Evolutionary conservation across 2,888 invertebrate genomes (phyloP).

Genomic region (Catocala fraxini): DNA sequence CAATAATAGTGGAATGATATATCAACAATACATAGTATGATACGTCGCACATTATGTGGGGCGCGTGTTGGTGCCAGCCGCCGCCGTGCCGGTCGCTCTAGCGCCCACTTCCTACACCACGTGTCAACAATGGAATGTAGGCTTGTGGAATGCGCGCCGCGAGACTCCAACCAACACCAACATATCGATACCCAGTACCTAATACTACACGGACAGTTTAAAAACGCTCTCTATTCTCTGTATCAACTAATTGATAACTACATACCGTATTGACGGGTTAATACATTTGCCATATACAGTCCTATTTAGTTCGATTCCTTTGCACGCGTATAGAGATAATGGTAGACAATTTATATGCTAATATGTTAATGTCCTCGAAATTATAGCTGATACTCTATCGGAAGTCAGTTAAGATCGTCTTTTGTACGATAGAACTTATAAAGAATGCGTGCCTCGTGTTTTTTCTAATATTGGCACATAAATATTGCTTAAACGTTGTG

Average conservation of each 20-base stretch:
- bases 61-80: conserved; percentile 43
- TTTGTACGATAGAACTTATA: conserved; percentile 37
- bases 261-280: conserved; percentile 28
- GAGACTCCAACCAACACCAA: conserved; percentile 34
- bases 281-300: conserved; percentile 37
- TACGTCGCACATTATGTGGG: conserved; percentile 27
- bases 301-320: conserved; percentile 37
- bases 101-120: conserved; percentile 55
- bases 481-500: conserved; percentile 44
- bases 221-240: conserved; percentile 33
- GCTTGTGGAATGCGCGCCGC: conserved; percentile 51
- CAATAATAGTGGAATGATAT: conserved; percentile 45
- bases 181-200: conserved; percentile 25
- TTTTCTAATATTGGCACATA: conserved; percentile 47
- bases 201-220: conserved; percentile 23
- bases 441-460: conserved; percentile 27
- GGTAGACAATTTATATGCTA: conserved; percentile 60
- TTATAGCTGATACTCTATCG: conserved; percentile 51
- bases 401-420: conserved; percentile 59
- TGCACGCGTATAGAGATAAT: conserved; percentile 50
- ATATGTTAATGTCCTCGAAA: conserved; percentile 59
- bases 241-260: conserved; percentile 24
- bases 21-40: conserved; percentile 36
- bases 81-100: conserved; percentile 15
- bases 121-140: conserved; percentile 56